Conservation (phyloP, 2,113 vertebrate genomes). For the Piprites chloris region DNA sequence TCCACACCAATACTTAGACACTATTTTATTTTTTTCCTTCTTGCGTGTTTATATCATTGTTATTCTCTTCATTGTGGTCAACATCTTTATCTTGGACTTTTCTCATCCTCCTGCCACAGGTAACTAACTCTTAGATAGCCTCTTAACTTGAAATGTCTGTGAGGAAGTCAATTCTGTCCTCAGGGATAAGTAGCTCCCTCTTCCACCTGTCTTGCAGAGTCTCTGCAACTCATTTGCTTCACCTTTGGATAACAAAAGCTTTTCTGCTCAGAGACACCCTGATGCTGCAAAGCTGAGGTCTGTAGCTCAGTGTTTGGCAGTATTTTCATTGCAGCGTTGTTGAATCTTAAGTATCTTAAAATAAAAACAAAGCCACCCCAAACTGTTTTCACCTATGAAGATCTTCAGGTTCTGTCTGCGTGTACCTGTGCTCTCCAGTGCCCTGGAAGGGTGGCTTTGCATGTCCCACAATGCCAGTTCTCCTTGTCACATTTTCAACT, state of each 20-base stretch:
- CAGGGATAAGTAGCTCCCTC: not conserved
- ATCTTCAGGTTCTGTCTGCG: not conserved
- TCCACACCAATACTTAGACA: not conserved
- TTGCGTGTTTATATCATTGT: not conserved
- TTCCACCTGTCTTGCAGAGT: not conserved
- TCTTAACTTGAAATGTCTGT: not conserved
- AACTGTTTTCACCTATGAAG: not conserved
- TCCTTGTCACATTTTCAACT: not conserved
- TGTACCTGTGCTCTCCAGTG: not conserved
- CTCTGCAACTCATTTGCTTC: not conserved
- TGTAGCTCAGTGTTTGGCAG: accelerated
- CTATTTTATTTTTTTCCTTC: not conserved
- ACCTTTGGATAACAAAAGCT: not conserved
- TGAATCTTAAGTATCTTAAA: not conserved
- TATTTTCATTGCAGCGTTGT: not conserved
- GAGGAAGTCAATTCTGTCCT: not conserved
- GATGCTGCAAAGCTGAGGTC: not conserved
- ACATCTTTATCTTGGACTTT: not conserved
- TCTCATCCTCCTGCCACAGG: not conserved
- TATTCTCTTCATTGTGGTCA: not conserved
- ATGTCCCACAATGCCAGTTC: not conserved
- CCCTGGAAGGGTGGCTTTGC: not conserved
- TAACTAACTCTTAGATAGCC: not conserved
- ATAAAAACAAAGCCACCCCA: not conserved
- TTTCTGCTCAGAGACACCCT: not conserved